Conservation (phyloP, 2,888 invertebrate genomes). For the Dynastes maya region DNA sequence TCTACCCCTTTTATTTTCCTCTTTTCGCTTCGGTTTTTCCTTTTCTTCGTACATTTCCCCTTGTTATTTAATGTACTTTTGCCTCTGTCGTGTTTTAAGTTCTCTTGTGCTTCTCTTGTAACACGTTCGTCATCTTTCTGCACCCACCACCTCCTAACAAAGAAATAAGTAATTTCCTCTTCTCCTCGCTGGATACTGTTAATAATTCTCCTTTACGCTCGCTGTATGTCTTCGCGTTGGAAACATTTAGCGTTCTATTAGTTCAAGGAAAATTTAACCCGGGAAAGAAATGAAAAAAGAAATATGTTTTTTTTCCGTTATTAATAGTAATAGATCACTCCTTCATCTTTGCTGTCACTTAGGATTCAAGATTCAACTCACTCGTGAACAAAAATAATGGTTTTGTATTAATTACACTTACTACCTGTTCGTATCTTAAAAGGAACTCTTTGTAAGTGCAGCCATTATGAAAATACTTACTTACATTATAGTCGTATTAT, state of each 20-base stretch:
- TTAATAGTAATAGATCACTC: too few species aligned
- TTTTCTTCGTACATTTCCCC: not conserved
- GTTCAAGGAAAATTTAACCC: constrained; percentile 39
- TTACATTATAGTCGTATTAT: too few species aligned
- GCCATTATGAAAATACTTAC: too few species aligned
- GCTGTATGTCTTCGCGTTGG: not conserved
- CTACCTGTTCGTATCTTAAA: too few species aligned
- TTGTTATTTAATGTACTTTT: not conserved
- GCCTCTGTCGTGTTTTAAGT: constrained; percentile 24
- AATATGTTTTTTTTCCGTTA: not conserved
- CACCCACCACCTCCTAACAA: constrained; percentile 39
- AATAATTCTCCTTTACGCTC: constrained; percentile 47
- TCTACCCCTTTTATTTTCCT: not conserved
- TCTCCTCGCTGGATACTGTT: constrained; percentile 28
- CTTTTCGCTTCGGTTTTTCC: constrained; percentile 12
- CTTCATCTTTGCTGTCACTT: too few species aligned
- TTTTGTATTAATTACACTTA: too few species aligned
- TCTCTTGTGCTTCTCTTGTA: constrained; percentile 28
- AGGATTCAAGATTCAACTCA: too few species aligned
- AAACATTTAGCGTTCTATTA: constrained; percentile 41
- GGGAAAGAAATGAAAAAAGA: not conserved
- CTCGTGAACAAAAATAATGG: too few species aligned
- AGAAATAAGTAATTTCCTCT: constrained; percentile 51
- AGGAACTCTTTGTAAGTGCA: too few species aligned
- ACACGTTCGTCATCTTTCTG: constrained; percentile 30